Conservation (phyloP, 2,888 invertebrate genomes). For the Alviniconcha strummeri region DNA sequence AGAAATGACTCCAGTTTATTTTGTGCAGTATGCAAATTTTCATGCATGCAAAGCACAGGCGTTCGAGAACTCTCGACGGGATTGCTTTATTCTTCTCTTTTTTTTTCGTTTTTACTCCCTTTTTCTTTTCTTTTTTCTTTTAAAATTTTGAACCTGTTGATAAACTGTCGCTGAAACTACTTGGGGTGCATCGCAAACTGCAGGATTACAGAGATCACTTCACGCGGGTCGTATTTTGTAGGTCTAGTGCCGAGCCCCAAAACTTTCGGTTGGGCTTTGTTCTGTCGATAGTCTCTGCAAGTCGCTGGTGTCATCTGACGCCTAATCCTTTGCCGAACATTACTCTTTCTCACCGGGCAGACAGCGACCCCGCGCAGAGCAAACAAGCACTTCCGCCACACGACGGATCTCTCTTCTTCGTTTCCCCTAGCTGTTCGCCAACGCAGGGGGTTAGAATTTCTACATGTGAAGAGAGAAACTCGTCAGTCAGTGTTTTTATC, state of each 20-base stretch:
- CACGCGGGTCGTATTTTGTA: neutral
- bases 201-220: neutral
- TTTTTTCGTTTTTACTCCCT: neutral
- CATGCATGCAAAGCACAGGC: no score
- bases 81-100: neutral
- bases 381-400: neutral
- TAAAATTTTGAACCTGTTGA: neutral
- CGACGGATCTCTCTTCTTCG: neutral
- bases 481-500: no score
- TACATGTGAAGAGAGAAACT: no score
- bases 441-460: no score
- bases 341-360: slow-evolving; percentile 4
- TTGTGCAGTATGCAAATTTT: no score
- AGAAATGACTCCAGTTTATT: no score
- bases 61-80: no score
- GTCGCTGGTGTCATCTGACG: neutral
- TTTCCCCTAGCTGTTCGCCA: neutral
- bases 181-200: neutral
- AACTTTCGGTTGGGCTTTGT: neutral
- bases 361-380: neutral
- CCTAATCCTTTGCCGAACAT: neutral
- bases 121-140: neutral
- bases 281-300: neutral
- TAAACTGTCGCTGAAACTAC: neutral
- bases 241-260: neutral